Evolutionary conservation across 1,140 invertebrate species (phyloP).

Genomic region (Cotesia vestalis): DNA sequence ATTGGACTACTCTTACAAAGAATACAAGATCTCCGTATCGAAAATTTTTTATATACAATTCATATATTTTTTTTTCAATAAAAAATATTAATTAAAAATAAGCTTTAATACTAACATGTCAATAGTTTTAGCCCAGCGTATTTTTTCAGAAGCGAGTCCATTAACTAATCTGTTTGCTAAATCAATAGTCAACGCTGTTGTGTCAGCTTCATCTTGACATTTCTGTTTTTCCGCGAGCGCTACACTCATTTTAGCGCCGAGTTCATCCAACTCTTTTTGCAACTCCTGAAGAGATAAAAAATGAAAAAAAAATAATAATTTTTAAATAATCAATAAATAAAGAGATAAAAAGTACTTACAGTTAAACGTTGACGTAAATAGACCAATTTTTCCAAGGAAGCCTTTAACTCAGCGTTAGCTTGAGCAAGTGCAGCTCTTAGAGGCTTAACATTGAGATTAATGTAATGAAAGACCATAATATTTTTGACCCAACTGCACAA

Average conservation of each 20-base stretch:
- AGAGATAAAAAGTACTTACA: conserved; percentile 50
- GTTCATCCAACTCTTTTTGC: conserved; percentile 79
- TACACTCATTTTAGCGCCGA: conserved; percentile 84
- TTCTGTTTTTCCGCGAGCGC: conserved; percentile 87
- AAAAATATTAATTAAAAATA: conserved; percentile 2
- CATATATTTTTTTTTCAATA: too few species aligned
- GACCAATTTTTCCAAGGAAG: conserved; percentile 81
- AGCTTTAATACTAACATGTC: conserved; percentile 55
- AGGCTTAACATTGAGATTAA: conserved; percentile 92
- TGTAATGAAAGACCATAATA: conserved; percentile 89
- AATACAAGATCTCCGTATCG: too few species aligned
- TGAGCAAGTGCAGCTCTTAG: conserved; percentile 83
- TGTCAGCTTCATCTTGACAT: conserved; percentile 87
- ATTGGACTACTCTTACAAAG: too few species aligned
- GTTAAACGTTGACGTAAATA: conserved; percentile 72
- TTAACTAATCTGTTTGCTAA: conserved; percentile 92
- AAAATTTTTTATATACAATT: too few species aligned
- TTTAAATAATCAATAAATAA: neutral
- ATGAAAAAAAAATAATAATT: neutral
- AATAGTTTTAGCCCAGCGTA: conserved; percentile 82
- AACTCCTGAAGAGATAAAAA: conserved; percentile 69
- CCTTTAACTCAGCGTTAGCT: conserved; percentile 84
- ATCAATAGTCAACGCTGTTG: conserved; percentile 84
- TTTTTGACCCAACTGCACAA: conserved; percentile 95
- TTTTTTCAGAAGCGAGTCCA: conserved; percentile 91